Evolutionary conservation across 2,113 vertebrate genomes (phyloP), one percentile per base, ranked within the genome.

Genomic region (Abramis brama): DNA sequence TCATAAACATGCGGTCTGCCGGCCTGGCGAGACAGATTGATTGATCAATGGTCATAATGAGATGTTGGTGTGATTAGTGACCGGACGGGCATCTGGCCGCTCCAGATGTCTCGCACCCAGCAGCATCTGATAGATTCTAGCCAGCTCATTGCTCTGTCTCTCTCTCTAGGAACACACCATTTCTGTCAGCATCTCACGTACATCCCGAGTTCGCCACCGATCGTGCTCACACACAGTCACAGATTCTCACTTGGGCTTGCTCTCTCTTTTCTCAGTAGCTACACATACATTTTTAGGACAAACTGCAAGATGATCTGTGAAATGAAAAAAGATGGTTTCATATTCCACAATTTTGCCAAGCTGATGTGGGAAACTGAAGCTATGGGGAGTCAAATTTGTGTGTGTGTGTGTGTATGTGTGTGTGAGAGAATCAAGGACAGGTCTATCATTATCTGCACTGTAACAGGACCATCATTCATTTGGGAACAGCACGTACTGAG

Each of bases 281-380:
- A 27, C 57, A 79, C 86, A 66, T 68, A 70, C 86, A 78, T 75
- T 33, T 82, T 78, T 70, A 70, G 68, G 64, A 79, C 74, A 66
- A 68, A 57, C 76, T 47, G 59, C 77, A 86, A 52, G 83, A 47
- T 80, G 76, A 85, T 86, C 82, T 81, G 76, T 21, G 74, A 86
- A 74, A 88, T 88, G 52, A 74, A 79, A 88, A 79, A 87, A 27
- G 62, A 84, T 73, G 75, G 36, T 78, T 83, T 87, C 75, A 84
- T 59, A 86, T 86, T 83, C 76, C 66, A 36, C 76, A 83, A 66
- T 88, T 74, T 62, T 23, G 8, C 43, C n/a, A 25, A 25, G 30
- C 71, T 68, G 71, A 75, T 79, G n/a, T 36, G 43, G 57, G 68
- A 36, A 77, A 30, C 47, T 39, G 45, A 57, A 82, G 50, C 81